Conservation (phyloP, 2,113 vertebrate species). For the Hiodon alosoides region DNA sequence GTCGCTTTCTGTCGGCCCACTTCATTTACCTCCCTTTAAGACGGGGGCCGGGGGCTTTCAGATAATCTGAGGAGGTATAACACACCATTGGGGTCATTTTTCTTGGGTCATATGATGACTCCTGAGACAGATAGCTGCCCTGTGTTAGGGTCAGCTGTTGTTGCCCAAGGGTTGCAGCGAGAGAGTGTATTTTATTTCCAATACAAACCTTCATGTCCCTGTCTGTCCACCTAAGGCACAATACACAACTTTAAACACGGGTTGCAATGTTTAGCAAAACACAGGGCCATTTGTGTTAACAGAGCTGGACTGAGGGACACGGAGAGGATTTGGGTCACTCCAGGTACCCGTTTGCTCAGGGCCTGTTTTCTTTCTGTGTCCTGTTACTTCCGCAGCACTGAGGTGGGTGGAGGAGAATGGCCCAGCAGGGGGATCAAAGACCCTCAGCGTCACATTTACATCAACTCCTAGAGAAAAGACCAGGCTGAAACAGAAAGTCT, state of each 20-base stretch:
- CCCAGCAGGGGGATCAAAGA: slow-evolving; percentile 32
- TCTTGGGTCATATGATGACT: too few relatives aligned
- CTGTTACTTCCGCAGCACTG: slow-evolving; percentile 30
- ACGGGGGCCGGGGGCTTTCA: slow-evolving; percentile 25
- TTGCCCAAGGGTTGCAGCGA: too few relatives aligned
- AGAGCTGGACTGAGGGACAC: too few relatives aligned
- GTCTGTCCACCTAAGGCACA: too few relatives aligned
- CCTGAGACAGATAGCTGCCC: too few relatives aligned
- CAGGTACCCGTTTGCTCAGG: slow-evolving; percentile 44
- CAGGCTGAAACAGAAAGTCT: not conserved
- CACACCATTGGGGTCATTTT: too few relatives aligned
- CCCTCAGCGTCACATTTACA: slow-evolving; percentile 9
- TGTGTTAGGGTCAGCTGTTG: too few relatives aligned
- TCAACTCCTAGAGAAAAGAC: not conserved
- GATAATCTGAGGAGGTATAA: not conserved
- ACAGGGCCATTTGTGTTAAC: too few relatives aligned
- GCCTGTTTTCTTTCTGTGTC: slow-evolving; percentile 38
- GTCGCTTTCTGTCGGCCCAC: slow-evolving; percentile 47
- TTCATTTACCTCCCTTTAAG: slow-evolving; percentile 44
- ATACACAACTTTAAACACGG: too few relatives aligned
- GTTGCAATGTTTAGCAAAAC: too few relatives aligned
- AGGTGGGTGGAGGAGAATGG: slow-evolving; percentile 43
- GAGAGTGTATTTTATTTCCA: too few relatives aligned
- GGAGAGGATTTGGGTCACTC: slow-evolving; percentile 8
- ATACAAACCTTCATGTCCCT: too few relatives aligned